These are phyloP conservation scores for Megastigmus dorsalis DNA, from an alignment of 2,888 invertebrate genomes.

Conservation along the genomic window DNA sequence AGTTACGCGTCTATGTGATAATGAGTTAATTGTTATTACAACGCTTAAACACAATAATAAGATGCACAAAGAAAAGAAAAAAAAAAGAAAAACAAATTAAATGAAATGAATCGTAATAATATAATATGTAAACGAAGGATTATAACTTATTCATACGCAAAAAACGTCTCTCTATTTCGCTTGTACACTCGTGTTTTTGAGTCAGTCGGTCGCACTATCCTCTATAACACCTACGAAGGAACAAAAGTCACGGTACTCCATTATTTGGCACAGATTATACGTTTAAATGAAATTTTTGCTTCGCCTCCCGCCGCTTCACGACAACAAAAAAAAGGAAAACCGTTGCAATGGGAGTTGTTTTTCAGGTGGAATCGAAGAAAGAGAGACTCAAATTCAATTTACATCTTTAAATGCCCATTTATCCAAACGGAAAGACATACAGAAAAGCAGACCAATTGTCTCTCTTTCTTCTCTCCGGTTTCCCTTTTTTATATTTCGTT, in stretches of 20 bases:
- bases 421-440: constrained; percentile 1
- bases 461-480: constrained; percentile 40
- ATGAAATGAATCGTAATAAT: constrained; percentile 35
- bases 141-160: constrained; percentile 25
- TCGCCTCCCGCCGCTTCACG: constrained; percentile 48
- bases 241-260: constrained; percentile 71
- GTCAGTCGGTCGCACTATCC: constrained; percentile 57
- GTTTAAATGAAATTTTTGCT: constrained; percentile 51
- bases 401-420: constrained; percentile 4
- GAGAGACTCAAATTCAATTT: constrained; percentile 27
- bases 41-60: constrained; percentile 38
- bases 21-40: constrained; percentile 35
- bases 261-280: constrained; percentile 74
- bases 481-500: constrained; percentile 17
- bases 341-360: constrained; percentile 33
- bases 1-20: constrained; percentile 36
- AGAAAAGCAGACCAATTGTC: constrained; percentile 21
- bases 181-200: constrained; percentile 38
- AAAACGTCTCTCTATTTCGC: constrained; percentile 26
- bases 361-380: constrained; percentile 20
- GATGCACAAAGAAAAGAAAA: constrained; percentile 38
- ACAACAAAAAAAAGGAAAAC: constrained; percentile 51
- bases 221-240: constrained; percentile 66
- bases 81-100: constrained; percentile 37
- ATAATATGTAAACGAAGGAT: constrained; percentile 36